Evolutionary conservation across 37 sponge, comb jelly and placozoan species (phyloP).

Genomic region (Theonella swinhoei): DNA sequence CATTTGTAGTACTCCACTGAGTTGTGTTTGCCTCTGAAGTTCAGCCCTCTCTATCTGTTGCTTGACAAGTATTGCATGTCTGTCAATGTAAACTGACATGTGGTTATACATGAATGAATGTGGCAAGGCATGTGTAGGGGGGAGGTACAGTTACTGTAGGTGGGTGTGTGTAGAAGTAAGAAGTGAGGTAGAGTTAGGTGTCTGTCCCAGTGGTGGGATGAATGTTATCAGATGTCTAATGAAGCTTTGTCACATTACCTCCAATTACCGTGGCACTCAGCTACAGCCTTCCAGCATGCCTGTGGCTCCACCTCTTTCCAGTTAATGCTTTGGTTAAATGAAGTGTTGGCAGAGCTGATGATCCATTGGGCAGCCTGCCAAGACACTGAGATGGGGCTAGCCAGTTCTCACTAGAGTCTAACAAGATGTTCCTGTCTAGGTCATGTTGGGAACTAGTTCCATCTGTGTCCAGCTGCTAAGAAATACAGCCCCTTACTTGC

Average conservation of each 20-base stretch:
- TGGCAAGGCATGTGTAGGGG: no score
- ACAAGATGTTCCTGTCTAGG: no score
- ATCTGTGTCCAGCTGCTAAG: no score
- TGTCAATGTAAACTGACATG: not conserved
- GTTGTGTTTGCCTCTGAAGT: not conserved
- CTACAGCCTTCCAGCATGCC: no score
- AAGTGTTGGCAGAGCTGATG: not conserved
- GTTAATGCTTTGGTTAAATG: not conserved
- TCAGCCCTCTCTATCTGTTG: not conserved
- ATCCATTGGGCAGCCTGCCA: not conserved
- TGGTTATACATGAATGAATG: not conserved
- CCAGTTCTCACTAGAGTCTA: not conserved
- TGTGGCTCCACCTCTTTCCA: not conserved
- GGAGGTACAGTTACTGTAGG: no score
- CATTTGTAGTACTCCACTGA: not conserved
- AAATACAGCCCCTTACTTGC: no score
- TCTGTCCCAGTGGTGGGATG: not conserved
- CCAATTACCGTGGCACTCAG: not conserved
- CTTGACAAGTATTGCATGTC: not conserved
- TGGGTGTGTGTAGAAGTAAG: conserved; percentile 2
- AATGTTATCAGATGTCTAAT: not conserved
- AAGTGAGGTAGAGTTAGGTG: not conserved
- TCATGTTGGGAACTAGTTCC: no score
- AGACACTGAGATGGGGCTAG: not conserved
- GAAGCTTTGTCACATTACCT: not conserved